Evolutionary conservation across 2,113 vertebrate species (phyloP), one percentile per base, ranked within the genome.

Genomic region (Pachycephala philippinensis): DNA sequence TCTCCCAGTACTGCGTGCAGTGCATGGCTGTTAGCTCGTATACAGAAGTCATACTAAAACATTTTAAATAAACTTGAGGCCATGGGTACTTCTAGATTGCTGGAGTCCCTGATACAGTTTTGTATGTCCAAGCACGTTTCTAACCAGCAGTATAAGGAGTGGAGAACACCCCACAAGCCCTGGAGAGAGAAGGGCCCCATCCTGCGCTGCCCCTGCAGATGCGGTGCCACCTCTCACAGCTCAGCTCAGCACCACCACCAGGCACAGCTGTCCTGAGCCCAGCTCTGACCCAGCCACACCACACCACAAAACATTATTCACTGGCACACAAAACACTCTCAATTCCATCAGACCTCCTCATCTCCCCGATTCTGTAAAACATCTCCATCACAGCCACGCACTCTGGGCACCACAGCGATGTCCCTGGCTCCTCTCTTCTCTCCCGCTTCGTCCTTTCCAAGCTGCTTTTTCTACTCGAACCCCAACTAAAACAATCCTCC

Each of bases 1-100:
- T 60, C 31, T 50, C 30, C 39, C 60, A 16, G 3, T 0, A 16
- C 33, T 1, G 1, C 0, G 1, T 6, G 69, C 31, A 59, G 37
- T 2, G 22, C 39, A 9, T 1, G 12, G 26, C 40, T 53, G 26
- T n/a, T 20, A 33, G 23, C 49, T 54, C 7, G 3, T 4, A 56
- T 1, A 31, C 17, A 30, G 28, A 78, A 83, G 39, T 40, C 42
- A 35, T 0, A 39, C 28, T 6, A 60, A 59, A 86, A 61, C 6
- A 54, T 22, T 49, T 57, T 11, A 70, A 77, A 31, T 8, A 65
- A 76, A 79, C 39, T 31, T 6, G 35, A 94, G 56, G 21, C 84
- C 0, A 0, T 3, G 35, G 35, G 52, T 83, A 49, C 35, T 76
- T 35, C 37, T 63, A 1, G 13, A 61, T n/a, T 92, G 69, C 57